phyloP scores from a whole-genome alignment of 2,888 invertebrate species.

The Abscondita cerata region DNA sequence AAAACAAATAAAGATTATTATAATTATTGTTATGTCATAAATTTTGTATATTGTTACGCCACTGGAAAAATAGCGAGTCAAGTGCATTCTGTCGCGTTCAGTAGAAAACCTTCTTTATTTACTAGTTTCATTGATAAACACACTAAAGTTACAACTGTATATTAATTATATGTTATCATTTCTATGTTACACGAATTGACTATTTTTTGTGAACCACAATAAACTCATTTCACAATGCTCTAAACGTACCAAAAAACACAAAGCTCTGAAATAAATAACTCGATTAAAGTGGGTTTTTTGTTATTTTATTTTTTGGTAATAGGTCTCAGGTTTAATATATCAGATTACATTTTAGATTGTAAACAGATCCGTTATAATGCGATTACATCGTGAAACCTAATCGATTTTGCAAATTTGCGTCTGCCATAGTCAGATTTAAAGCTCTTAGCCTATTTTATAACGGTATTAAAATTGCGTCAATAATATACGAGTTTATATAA shows the following conservation, averaged over 20 bases:
- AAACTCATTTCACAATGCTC: too few species aligned
- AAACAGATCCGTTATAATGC: conserved; percentile 30
- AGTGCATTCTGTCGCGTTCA: too few species aligned
- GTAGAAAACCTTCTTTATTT: too few species aligned
- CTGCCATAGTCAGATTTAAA: conserved; percentile 18
- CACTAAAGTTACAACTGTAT: too few species aligned
- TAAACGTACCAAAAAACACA: background rate
- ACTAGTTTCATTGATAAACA: too few species aligned
- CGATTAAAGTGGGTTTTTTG: conserved; percentile 1
- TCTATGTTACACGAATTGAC: too few species aligned
- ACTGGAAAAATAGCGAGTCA: too few species aligned
- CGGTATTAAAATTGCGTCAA: conserved; percentile 13
- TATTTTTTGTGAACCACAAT: too few species aligned
- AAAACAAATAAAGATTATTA: too few species aligned
- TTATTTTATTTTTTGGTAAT: conserved; percentile 16
- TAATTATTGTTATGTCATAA: too few species aligned
- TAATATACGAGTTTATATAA: conserved; percentile 9
- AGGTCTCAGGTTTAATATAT: conserved; percentile 25
- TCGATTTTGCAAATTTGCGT: conserved; percentile 30
- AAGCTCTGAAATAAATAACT: background rate
- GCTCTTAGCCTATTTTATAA: conserved; percentile 13
- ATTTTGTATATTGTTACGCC: too few species aligned
- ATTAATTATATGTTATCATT: too few species aligned
- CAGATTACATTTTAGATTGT: conserved; percentile 30
- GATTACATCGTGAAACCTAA: conserved; percentile 26